A percentile compares a stretch with the other conserved stretches of the same genome.
Conservation (phyloP, 2,113 vertebrate genomes). For the Entomyzon cyanotis region DNA sequence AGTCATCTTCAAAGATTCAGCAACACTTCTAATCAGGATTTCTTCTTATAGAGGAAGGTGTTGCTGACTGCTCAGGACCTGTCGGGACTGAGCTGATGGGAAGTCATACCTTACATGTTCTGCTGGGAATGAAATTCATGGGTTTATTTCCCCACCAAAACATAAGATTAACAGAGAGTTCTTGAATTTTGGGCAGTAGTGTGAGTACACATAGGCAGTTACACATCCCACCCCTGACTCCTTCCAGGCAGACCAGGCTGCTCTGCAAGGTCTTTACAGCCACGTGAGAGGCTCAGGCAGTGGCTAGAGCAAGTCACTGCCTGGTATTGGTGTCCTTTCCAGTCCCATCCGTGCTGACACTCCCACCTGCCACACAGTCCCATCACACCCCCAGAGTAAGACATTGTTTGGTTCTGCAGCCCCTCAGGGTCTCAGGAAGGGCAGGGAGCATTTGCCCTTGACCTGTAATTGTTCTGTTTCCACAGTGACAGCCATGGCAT, state of each 20-base stretch:
- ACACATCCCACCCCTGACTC: neutral
- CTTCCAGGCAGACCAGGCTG: neutral
- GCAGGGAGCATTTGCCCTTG: neutral
- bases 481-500: neutral
- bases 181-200: neutral
- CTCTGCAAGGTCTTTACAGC: neutral
- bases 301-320: neutral
- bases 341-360: rapidly evolving
- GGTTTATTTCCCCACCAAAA: neutral
- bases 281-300: rapidly evolving
- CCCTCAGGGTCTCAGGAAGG: neutral
- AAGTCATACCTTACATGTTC: neutral
- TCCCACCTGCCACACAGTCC: rapidly evolving
- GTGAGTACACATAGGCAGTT: neutral
- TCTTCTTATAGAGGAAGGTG: neutral
- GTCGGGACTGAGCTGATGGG: neutral
- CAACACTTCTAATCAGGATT: neutral
- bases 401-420: neutral
- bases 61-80: neutral
- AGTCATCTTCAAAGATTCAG: neutral
- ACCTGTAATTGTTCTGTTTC: neutral
- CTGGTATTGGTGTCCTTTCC: neutral
- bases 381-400: neutral
- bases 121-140: neutral
- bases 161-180: neutral